Evolutionary conservation across 2,888 invertebrate genomes (phyloP).

Genomic region (Druceiella hillmani): DNA sequence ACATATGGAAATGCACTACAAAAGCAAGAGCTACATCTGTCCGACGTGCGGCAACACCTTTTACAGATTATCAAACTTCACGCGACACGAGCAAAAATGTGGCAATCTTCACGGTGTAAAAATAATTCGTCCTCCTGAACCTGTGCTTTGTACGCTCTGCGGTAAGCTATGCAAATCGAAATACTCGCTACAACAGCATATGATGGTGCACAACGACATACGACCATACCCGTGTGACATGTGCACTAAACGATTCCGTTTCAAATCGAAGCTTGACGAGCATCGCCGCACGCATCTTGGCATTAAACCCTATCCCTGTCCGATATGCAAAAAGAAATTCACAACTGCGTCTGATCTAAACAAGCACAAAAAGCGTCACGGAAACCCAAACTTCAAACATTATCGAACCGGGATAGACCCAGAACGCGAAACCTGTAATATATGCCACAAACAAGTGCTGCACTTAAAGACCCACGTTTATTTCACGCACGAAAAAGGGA

Average conservation of each 20-base stretch:
- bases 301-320: not conserved
- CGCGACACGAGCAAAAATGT: not conserved
- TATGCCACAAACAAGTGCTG: not conserved
- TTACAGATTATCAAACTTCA: not conserved
- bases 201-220: constrained; percentile 1
- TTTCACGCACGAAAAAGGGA: not conserved
- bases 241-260: not conserved
- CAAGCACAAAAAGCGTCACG: constrained; percentile 2
- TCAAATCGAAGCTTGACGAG: not conserved
- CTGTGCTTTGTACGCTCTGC: not conserved
- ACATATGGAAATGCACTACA: not conserved
- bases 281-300: constrained; percentile 1
- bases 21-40: not conserved
- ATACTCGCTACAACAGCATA: constrained; percentile 1
- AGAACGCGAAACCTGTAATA: not conserved
- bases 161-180: not conserved
- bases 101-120: too few relatives aligned
- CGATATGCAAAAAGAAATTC: not conserved
- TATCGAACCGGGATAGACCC: not conserved
- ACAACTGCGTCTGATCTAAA: not conserved
- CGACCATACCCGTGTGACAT: not conserved
- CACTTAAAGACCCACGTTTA: not conserved
- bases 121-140: too few relatives aligned
- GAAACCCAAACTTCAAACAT: not conserved
- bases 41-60: not conserved